Evolutionary conservation across 2,113 vertebrate genomes (phyloP).

Genomic region (Gambusia holbrooki): DNA sequence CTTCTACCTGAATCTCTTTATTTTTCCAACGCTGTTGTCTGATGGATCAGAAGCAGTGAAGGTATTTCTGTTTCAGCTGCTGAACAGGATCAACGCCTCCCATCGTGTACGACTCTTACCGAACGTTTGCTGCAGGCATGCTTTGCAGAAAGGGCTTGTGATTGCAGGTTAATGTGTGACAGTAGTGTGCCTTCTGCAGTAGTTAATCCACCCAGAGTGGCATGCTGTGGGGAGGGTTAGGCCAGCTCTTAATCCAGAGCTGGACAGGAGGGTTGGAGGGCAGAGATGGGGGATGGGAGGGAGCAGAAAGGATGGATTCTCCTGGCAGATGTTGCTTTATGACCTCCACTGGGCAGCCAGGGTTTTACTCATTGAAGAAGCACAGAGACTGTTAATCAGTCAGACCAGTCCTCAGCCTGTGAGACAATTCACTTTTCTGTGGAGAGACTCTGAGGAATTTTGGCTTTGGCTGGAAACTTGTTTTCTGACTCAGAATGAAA

Average conservation of each 20-base stretch:
- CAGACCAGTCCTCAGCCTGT: neutral
- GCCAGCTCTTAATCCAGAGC: conserved; percentile 60
- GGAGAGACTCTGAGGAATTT: too few species aligned
- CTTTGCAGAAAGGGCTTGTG: conserved; percentile 38
- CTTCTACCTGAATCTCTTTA: neutral
- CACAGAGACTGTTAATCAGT: neutral
- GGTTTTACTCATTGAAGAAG: conserved; percentile 11
- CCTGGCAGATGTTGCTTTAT: conserved; percentile 69
- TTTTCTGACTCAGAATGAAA: too few species aligned
- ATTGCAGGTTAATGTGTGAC: conserved; percentile 64
- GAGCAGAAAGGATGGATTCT: conserved; percentile 13
- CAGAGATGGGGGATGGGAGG: conserved; percentile 25
- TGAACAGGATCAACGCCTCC: neutral
- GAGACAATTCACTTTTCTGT: neutral
- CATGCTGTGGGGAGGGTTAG: conserved; percentile 28
- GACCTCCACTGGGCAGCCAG: conserved; percentile 38
- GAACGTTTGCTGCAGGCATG: neutral
- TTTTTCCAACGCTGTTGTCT: too few species aligned
- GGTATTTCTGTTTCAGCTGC: neutral
- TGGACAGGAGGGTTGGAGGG: conserved; percentile 33
- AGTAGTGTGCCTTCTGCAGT: conserved; percentile 46
- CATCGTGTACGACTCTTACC: neutral
- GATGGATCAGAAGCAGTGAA: neutral
- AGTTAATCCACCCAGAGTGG: conserved; percentile 69
- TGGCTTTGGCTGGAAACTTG: too few species aligned